A percentile compares a stretch with the other conserved stretches of the same genome.
These are phyloP conservation scores for Heterotilapia buettikoferi DNA, from an alignment of 2,113 vertebrate genomes.

Conservation along the genomic window DNA sequence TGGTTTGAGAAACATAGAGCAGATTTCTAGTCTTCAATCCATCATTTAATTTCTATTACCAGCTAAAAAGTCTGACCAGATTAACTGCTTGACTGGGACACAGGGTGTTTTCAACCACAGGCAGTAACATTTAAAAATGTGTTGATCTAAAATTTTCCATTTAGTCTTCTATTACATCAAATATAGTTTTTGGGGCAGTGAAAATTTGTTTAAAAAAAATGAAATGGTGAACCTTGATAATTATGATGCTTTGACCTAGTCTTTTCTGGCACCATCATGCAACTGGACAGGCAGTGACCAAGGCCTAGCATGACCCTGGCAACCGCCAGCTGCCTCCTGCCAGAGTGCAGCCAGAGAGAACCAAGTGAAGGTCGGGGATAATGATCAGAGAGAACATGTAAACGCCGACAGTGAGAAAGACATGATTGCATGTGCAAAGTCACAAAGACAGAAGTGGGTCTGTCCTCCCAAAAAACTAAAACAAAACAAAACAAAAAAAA, in stretches of 20 bases:
- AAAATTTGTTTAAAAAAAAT: neutral
- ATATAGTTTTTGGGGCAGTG: neutral
- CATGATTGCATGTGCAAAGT: neutral
- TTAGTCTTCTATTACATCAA: neutral
- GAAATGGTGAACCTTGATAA: neutral
- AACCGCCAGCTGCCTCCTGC: constrained; percentile 52
- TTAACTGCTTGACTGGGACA: neutral
- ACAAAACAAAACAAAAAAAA: neutral
- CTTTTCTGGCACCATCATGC: constrained; percentile 27
- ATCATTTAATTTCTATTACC: neutral
- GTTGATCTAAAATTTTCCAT: neutral
- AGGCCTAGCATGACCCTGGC: constrained; percentile 60
- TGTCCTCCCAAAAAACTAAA: neutral
- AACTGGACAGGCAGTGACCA: constrained; percentile 47
- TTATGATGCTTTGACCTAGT: constrained; percentile 53
- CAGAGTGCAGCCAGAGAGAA: constrained; percentile 23
- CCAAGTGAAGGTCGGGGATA: constrained; percentile 57
- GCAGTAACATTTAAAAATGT: neutral
- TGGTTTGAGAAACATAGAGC: neutral
- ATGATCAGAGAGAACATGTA: constrained; percentile 35
- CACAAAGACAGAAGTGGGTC: neutral
- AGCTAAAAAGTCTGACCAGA: neutral
- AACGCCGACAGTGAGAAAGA: constrained; percentile 12
- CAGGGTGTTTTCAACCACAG: neutral
- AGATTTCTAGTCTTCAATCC: neutral